Base-by-base conservation (phyloP, 2,888 invertebrate species). In the Caenorhabditis sp. region DNA sequence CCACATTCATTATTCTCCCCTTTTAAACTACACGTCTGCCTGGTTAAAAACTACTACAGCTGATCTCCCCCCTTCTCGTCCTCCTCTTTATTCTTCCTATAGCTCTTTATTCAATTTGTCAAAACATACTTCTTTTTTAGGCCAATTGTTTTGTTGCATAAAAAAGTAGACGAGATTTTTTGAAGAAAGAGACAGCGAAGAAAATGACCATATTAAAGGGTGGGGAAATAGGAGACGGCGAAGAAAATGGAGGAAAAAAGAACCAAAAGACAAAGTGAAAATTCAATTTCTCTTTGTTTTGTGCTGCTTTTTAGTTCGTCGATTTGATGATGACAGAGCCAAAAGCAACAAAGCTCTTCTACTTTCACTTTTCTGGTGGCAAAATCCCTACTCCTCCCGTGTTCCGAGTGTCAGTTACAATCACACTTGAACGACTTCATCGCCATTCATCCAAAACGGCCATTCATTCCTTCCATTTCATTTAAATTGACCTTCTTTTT, bases 161-260 rank as follows among this genome's bases (percentile, higher is more conserved):
- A 56, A 56, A 26, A 56, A 56, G 27, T 14, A 56, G 43, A 56
- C 31, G 31, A 31, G 56, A 26, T 56, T 56, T 56, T 31, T 31
- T 31, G 31, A 31, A 7, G 21, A 20, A 20, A 20, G 14, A 8
- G 53, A 7, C 53, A 53, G 53, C 25, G 0, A 1, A 25, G 17
- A 53, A 53, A 25, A 7, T 20, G 1, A 53, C 21, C 36, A 36
- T 36, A 36, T 36, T 36, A 36, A 36, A 36, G 36, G 36, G n/a
- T n/a, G n/a, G n/a, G n/a, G n/a, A n/a, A n/a, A n/a, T n/a, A 31
- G 10, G 31, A 31, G 5, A 43, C 12, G 17, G 14, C 43, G 43
- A 43, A 5, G 43, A 43, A 56, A 56, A 25, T n/a, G 56, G 12
- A 8, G 56, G 12, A 8, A 14, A 25, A 20, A 56, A 14, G n/a